These are phyloP conservation scores for Pangasius djambal DNA, from an alignment of 2,797 vertebrate species.

Conservation along the genomic window DNA sequence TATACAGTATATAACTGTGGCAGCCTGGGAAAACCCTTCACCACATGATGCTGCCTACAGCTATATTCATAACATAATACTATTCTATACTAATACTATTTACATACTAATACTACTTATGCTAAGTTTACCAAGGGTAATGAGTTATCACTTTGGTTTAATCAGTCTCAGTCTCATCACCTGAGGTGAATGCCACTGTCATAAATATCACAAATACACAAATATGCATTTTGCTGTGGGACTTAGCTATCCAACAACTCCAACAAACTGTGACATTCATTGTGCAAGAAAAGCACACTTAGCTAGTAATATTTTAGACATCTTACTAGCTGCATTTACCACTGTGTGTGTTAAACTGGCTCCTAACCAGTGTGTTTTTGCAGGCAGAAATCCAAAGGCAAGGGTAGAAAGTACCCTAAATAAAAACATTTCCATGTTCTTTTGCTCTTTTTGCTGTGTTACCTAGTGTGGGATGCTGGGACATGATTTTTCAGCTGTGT, in stretches of 20 bases:
- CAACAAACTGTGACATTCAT: neutral
- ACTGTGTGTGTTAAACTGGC: neutral
- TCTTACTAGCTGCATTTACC: neutral
- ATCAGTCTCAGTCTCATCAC: neutral
- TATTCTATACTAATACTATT: too few species aligned
- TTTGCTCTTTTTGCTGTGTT: conserved; percentile 6
- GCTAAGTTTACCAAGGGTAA: neutral
- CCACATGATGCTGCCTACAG: neutral
- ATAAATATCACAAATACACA: neutral
- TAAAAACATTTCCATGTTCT: neutral
- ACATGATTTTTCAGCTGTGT: neutral
- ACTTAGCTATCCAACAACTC: neutral
- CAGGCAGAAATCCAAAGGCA: neutral
- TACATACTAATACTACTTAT: neutral
- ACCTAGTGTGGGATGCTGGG: neutral
- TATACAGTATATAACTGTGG: neutral
- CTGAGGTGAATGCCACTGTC: neutral
- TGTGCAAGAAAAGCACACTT: neutral
- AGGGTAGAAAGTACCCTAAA: neutral
- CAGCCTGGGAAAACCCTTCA: neutral
- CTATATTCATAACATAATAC: neutral
- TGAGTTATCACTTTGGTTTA: neutral
- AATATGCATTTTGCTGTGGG: too few species aligned
- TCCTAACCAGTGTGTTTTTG: neutral
- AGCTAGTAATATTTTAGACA: neutral